Conservation (phyloP, 1,140 invertebrate genomes). For the Drosophila watanabei region DNA sequence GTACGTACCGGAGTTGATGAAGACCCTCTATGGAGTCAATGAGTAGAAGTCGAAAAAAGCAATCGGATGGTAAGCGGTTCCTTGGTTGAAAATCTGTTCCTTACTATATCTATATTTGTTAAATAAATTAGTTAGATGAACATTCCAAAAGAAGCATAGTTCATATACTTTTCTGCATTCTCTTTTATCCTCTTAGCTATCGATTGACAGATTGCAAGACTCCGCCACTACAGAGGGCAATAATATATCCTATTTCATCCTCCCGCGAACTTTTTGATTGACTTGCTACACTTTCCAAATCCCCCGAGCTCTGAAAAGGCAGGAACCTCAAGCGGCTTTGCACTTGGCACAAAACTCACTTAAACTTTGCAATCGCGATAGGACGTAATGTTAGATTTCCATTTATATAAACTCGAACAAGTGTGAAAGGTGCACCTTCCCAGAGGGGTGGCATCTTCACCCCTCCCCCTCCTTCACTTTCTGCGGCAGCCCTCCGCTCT, state of each 20-base stretch:
- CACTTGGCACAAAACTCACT: slow-evolving; percentile 81
- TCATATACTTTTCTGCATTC: no score
- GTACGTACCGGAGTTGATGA: slow-evolving; percentile 90
- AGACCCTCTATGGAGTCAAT: slow-evolving; percentile 47
- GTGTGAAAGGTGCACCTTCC: slow-evolving; percentile 71
- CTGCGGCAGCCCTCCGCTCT: not conserved
- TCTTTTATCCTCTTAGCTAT: not conserved
- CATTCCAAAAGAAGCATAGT: slow-evolving; percentile 30
- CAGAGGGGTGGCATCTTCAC: not conserved
- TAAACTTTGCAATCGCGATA: slow-evolving; percentile 85
- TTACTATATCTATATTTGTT: not conserved
- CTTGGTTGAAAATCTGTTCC: slow-evolving; percentile 17
- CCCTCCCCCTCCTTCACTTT: not conserved
- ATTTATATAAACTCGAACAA: slow-evolving; percentile 77
- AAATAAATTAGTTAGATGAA: slow-evolving; percentile 33
- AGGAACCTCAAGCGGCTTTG: slow-evolving; percentile 52
- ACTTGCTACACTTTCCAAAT: slow-evolving; percentile 66
- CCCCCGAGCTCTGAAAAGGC: slow-evolving; percentile 25
- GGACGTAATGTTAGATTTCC: slow-evolving; percentile 84
- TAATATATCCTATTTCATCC: slow-evolving; percentile 1
- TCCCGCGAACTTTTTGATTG: slow-evolving; percentile 52
- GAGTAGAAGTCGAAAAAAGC: slow-evolving; percentile 17
- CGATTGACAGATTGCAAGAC: not conserved
- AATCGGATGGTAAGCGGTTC: not conserved
- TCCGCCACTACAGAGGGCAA: not conserved